Evolutionary conservation across 2,888 invertebrate genomes (phyloP).

Genomic region (Linnaemya vulpina): DNA sequence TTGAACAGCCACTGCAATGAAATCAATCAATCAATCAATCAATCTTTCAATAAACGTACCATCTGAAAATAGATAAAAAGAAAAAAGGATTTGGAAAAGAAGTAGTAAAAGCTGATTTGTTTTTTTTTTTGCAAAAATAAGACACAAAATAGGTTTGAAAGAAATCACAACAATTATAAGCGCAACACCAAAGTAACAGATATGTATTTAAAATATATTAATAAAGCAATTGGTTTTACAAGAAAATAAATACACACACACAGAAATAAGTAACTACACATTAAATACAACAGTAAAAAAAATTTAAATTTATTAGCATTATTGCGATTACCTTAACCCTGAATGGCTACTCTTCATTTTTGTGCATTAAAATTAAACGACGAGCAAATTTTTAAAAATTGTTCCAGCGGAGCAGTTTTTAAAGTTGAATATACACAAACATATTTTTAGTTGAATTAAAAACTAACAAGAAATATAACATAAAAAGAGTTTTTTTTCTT

Average conservation of each 20-base stretch:
- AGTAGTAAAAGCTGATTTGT: constrained; percentile 48
- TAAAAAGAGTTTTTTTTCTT: too few species aligned
- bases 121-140: constrained; percentile 18
- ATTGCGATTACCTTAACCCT: too few species aligned
- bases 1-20: constrained; percentile 60
- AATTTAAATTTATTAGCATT: too few species aligned
- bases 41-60: constrained; percentile 64
- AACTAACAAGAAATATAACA: too few species aligned
- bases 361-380: too few species aligned
- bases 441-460: too few species aligned
- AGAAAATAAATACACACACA: background rate
- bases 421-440: too few species aligned
- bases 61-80: constrained; percentile 68
- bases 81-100: constrained; percentile 62
- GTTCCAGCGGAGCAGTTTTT: too few species aligned
- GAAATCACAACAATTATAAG: constrained; percentile 31
- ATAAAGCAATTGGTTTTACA: background rate
- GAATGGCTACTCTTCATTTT: too few species aligned
- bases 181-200: background rate
- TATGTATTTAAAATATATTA: background rate
- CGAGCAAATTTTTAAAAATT: too few species aligned
- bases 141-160: background rate
- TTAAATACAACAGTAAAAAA: too few species aligned
- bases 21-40: constrained; percentile 58
- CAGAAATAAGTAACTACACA: too few species aligned